These are phyloP conservation scores for Centropus bengalensis DNA, from an alignment of 2,113 vertebrate genomes.

Conservation along the genomic window DNA sequence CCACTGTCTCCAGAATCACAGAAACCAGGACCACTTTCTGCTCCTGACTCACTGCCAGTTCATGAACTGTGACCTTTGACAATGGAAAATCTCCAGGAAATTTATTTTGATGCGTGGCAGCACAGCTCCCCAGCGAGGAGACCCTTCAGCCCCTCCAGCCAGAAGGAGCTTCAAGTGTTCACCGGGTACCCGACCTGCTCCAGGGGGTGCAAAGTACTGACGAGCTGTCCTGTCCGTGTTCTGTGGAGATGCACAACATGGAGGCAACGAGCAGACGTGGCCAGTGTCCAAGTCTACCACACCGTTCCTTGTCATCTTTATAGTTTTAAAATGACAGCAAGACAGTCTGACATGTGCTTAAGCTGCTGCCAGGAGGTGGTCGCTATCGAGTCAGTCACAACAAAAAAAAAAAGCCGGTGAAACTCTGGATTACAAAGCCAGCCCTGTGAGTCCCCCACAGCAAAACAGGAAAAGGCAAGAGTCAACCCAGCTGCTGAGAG, in stretches of 20 bases:
- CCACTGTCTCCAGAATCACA: neutral
- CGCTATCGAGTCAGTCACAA: neutral
- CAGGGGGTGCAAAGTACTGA: neutral
- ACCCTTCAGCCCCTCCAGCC: neutral
- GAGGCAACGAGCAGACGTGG: neutral
- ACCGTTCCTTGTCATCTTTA: neutral
- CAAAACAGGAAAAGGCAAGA: neutral
- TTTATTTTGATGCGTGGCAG: neutral
- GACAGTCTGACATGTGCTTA: accelerated
- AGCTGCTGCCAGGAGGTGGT: neutral
- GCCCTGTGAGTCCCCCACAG: accelerated
- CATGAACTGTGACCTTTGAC: neutral
- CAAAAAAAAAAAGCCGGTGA: neutral
- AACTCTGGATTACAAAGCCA: neutral
- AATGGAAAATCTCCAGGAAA: neutral
- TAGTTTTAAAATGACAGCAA: neutral
- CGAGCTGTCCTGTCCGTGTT: neutral
- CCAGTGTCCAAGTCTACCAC: no score
- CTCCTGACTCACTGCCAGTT: neutral
- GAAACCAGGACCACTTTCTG: neutral
- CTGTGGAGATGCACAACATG: accelerated
- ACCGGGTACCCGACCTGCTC: neutral
- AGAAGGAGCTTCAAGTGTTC: neutral
- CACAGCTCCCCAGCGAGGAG: neutral
- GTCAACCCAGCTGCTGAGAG: neutral